Percentiles rank a stretch among this genome's conserved stretches.
Conservation (phyloP, 2,797 vertebrate genomes). For the Sciurus carolinensis region DNA sequence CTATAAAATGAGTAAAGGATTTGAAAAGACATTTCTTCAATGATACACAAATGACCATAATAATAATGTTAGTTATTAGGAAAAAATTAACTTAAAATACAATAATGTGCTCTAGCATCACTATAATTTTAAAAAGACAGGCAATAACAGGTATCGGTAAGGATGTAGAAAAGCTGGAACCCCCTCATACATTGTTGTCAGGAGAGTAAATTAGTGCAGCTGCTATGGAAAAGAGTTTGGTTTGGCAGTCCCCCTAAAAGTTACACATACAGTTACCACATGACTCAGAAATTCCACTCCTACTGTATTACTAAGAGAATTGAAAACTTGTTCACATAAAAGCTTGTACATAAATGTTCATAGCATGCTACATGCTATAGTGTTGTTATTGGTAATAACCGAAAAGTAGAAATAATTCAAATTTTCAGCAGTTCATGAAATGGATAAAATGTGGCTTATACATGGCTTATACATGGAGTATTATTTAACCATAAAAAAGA, state of each 20-base stretch:
- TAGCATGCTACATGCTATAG: not conserved
- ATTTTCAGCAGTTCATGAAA: not conserved
- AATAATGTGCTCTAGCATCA: not conserved
- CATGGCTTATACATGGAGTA: not conserved
- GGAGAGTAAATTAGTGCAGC: not conserved
- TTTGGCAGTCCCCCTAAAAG: not conserved
- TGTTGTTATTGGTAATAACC: not conserved
- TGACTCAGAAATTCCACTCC: not conserved
- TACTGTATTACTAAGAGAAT: not conserved
- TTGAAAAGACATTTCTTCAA: conserved; percentile 14
- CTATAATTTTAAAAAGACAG: not conserved
- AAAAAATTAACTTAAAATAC: conserved; percentile 30
- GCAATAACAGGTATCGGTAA: not conserved
- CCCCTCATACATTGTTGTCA: not conserved
- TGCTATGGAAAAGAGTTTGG: not conserved
- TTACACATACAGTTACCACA: not conserved
- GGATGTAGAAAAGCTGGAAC: not conserved
- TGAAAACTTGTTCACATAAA: conserved; percentile 44
- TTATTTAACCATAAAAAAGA: conserved; percentile 7
- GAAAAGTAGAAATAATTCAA: conserved; percentile 4
- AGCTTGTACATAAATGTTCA: not conserved
- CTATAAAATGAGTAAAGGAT: not conserved
- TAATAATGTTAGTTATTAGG: not conserved
- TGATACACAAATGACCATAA: not conserved
- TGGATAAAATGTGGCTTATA: not conserved